Evolutionary conservation across 2,113 vertebrate genomes (phyloP), one percentile per base, ranked within the genome.

Genomic region (Tragelaphus scriptus): DNA sequence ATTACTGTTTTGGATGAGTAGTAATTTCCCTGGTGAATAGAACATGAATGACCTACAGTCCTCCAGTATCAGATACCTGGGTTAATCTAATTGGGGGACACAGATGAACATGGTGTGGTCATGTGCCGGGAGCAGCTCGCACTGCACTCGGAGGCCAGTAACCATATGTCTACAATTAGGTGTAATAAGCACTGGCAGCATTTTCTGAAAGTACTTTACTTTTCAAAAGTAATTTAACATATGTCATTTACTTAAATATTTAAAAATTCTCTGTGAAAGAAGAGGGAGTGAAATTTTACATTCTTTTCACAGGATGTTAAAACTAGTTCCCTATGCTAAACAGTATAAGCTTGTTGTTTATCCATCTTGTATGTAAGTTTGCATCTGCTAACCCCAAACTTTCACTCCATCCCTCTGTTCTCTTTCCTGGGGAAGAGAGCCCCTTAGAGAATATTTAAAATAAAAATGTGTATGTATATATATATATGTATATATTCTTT

Each of bases 181-280:
- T 17, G 82, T 88, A 86, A 71, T 2, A 68, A 90, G 61, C 15
- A 58, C 28, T n/a, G 40, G 3, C 28, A 90, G 23, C 32, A 47
- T 82, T 92, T 93, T 61, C 26, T 94, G n/a, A 40, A 58, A 17
- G n/a, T 2, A 53, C 51, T 95, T 88, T 86, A 55, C 56, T 40
- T 61, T 90, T 95, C 68, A 88, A 71, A 88, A 94, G n/a, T 63
- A 94, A 79, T 49, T 96, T n/a, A 79, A 86, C 4, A 1, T 49
- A 79, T 95, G 2, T 16, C 21, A 90, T 49, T 96, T 89, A 87
- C 44, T 80, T 68, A 56, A 40, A 49, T 63, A 56, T 56, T 51
- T 85, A 32, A 71, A 77, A 51, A 51, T 55, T 23, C 30, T 36
- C 51, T 25, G 1, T 16, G 36, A 85, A 82, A 55, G 30, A 36